Base-by-base conservation (phyloP, 2,797 vertebrate genomes). In the Babyrousa celebensis region DNA sequence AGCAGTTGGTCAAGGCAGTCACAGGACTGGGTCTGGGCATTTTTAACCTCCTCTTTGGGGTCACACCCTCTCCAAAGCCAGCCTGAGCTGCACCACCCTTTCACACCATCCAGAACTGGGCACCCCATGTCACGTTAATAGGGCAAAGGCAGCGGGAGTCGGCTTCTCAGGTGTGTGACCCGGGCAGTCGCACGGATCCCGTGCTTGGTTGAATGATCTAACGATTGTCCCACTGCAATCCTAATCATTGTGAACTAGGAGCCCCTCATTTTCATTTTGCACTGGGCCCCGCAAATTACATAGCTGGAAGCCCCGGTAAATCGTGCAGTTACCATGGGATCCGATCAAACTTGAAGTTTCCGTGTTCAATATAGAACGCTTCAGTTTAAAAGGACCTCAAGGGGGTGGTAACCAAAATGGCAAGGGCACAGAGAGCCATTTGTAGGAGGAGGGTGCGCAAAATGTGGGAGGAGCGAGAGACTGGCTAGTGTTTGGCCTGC, bases 141-240 rank as follows among this genome's bases (percentile, higher is more conserved):
- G 8, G 94, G 63, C 75, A 67, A 29, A 65, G 23, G 82, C 0
- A 0, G 54, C 40, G 32, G 11, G 14, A 18, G 18, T 25, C 12
- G 1, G 32, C 85, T n/a, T 83, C 54, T 20, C 0, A 0, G 17
- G 20, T 8, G 0, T 54, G 32, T 0, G 1, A 20, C 71, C n/a
- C 23, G 32, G 7, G 3, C n/a, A 20, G 48, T 3, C 1, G 23
- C 10, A 3, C 40, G 48, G 82, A n/a, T 36, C 75, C 27, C 3
- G 3, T 0, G 6, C 74, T 70, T 71, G 43, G 60, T 68, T 74
- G 27, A 23, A 29, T 1, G 54, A 12, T 75, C 21, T 72, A 52
- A 25, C 74, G 40, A 23, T 17, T 29, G 7, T 58, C 12, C 0
- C 1, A 4, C 5, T 18, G 16, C 58, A 18, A 32, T 77, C 74